Evolutionary conservation across 2,888 invertebrate species (phyloP).

Genomic region (Drosophila leonis): DNA sequence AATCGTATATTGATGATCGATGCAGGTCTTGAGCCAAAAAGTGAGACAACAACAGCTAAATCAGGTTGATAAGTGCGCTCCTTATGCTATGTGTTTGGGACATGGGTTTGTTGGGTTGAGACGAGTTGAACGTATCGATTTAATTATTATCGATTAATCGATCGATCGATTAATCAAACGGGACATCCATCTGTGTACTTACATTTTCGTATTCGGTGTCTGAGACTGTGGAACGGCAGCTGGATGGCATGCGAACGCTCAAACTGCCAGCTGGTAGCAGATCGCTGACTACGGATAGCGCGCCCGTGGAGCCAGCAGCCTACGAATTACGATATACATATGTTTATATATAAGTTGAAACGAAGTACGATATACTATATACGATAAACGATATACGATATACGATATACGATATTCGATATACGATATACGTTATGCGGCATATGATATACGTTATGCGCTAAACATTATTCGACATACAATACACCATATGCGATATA

Average conservation of each 20-base stretch:
- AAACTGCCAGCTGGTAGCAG: conserved; percentile 88
- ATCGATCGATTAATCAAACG: conserved; percentile 10
- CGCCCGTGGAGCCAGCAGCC: conserved; percentile 89
- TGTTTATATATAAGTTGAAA: conserved; percentile 10
- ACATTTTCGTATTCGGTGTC: conserved; percentile 97
- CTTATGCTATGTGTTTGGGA: conserved; percentile 3
- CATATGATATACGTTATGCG: conserved; percentile 1
- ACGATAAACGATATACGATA: conserved; percentile 1
- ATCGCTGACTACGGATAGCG: conserved; percentile 85
- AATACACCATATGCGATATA: not conserved
- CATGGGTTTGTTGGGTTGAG: conserved; percentile 1
- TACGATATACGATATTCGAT: conserved; percentile 1
- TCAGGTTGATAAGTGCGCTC: conserved; percentile 12
- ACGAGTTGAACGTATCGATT: conserved; percentile 11
- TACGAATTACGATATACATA: conserved; percentile 84
- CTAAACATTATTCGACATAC: not conserved
- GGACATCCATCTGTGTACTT: conserved; percentile 86
- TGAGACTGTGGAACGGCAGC: conserved; percentile 95
- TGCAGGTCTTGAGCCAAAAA: conserved; percentile 12
- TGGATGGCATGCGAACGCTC: conserved; percentile 88
- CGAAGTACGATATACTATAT: conserved; percentile 5
- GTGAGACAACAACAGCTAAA: conserved; percentile 14
- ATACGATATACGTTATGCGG: conserved; percentile 1
- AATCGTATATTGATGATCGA: conserved; percentile 12
- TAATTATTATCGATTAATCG: not conserved